phyloP scores from a whole-genome alignment of 2,888 invertebrate species.

The Apoda limacodes region DNA sequence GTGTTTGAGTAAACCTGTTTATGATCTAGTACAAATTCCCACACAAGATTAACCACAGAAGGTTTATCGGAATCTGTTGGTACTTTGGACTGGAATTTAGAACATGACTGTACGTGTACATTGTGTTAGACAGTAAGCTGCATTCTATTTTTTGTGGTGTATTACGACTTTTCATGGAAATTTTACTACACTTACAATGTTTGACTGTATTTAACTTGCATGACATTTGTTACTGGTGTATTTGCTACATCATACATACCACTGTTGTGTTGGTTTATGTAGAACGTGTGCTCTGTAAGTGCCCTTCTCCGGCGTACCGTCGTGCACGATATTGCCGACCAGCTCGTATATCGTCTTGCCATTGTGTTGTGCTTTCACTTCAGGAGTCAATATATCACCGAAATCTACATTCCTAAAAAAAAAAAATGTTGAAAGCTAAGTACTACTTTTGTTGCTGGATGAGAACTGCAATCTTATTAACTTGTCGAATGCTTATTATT shows the following conservation, averaged over 20 bases:
- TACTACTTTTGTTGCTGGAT: slow-evolving; percentile 4
- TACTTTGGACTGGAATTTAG: no score
- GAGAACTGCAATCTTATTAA: not conserved
- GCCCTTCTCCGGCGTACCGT: slow-evolving; percentile 95
- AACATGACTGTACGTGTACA: no score
- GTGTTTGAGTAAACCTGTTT: no score
- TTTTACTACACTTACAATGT: not conserved
- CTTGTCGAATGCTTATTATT: no score
- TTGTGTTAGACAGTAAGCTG: no score
- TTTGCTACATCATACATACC: slow-evolving; percentile 58
- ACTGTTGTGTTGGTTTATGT: slow-evolving; percentile 87
- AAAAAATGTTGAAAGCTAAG: no score
- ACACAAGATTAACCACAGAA: no score
- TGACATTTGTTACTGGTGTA: not conserved
- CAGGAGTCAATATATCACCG: slow-evolving; percentile 91
- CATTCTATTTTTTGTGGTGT: no score
- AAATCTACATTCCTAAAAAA: slow-evolving; percentile 92
- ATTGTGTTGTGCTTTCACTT: slow-evolving; percentile 80
- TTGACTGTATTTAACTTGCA: not conserved
- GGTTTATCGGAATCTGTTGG: no score
- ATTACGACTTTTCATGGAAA: no score
- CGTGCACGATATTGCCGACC: slow-evolving; percentile 99
- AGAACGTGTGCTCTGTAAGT: slow-evolving; percentile 95
- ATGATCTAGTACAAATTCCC: no score
- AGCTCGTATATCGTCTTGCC: slow-evolving; percentile 92